phyloP scores from a whole-genome alignment of 2,888 invertebrate genomes.

The Cremastinae sp. region DNA sequence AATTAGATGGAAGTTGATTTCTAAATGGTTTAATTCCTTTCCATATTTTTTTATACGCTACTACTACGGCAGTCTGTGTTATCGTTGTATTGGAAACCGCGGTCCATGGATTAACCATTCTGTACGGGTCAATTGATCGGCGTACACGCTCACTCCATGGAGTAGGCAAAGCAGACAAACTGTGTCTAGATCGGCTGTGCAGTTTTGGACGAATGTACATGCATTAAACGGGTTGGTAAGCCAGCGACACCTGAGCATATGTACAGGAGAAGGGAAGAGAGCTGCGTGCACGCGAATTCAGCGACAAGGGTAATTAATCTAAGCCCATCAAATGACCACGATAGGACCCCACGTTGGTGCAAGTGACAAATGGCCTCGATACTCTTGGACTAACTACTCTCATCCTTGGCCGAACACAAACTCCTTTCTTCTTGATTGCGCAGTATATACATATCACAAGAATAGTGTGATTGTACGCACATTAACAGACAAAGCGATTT shows the following conservation, averaged over 20 bases:
- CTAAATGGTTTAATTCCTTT: neutral
- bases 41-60: neutral
- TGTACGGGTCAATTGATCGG: slow-evolving; percentile 21
- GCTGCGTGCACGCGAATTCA: slow-evolving; percentile 61
- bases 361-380: slow-evolving; percentile 77
- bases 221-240: slow-evolving; percentile 43
- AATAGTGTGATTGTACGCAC: slow-evolving; percentile 47
- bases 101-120: slow-evolving; percentile 46
- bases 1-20: no score
- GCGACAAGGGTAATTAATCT: slow-evolving; percentile 76
- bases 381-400: slow-evolving; percentile 60
- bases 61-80: slow-evolving; percentile 13
- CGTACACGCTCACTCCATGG: slow-evolving; percentile 30
- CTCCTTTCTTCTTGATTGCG: slow-evolving; percentile 21
- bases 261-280: slow-evolving; percentile 9
- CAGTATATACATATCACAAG: slow-evolving; percentile 40
- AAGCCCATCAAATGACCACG: slow-evolving; percentile 74
- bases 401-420: slow-evolving; percentile 21
- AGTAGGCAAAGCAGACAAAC: slow-evolving; percentile 52
- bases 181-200: slow-evolving; percentile 22
- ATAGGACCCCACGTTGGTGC: slow-evolving; percentile 67
- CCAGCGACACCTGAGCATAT: slow-evolving; percentile 59
- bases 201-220: slow-evolving; percentile 51
- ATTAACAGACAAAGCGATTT: slow-evolving; percentile 50
- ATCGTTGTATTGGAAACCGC: slow-evolving; percentile 53